These are phyloP conservation scores for Thryonomys swinderianus DNA, from an alignment of 2,113 vertebrate genomes.

Conservation along the genomic window DNA sequence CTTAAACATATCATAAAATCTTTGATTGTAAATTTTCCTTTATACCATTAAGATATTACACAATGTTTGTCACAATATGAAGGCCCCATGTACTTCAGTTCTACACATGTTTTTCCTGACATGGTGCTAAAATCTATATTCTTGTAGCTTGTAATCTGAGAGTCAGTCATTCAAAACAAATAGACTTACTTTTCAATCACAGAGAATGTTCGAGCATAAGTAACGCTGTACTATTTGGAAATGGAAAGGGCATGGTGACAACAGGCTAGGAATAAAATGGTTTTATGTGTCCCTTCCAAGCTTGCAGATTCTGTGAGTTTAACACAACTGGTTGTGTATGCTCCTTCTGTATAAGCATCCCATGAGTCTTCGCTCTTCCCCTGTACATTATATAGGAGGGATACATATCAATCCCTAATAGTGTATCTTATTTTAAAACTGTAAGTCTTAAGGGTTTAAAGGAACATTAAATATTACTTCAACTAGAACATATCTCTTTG, in stretches of 20 bases:
- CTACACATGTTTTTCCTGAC: not conserved
- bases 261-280: not conserved
- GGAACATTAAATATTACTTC: not conserved
- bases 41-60: not conserved
- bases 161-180: not conserved
- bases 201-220: not conserved
- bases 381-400: too few species aligned
- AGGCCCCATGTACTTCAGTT: not conserved
- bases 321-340: not conserved
- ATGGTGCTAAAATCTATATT: not conserved
- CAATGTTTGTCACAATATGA: not conserved
- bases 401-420: not conserved
- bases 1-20: conserved; percentile 27
- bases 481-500: not conserved
- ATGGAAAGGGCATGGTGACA: not conserved
- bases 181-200: not conserved
- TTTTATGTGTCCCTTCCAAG: not conserved
- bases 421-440: not conserved
- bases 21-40: not conserved
- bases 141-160: not conserved
- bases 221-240: not conserved
- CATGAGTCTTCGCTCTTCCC: not conserved
- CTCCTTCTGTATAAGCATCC: not conserved
- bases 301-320: not conserved
- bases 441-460: not conserved